phyloP scores from a whole-genome alignment of 2,113 vertebrate genomes.

The Marcusenius ussheri region DNA sequence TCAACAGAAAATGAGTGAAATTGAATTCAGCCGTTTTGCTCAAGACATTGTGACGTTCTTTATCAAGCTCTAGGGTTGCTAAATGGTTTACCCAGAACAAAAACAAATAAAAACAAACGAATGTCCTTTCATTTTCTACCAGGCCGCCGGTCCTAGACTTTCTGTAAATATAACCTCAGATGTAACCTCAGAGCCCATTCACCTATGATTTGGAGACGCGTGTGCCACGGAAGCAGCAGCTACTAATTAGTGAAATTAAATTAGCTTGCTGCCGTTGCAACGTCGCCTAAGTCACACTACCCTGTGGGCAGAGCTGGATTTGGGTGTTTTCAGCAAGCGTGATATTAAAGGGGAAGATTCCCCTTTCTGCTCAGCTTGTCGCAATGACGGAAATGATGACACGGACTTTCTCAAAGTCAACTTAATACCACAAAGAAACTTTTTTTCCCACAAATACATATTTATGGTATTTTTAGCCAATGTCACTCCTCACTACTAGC shows the following conservation, averaged over 20 bases:
- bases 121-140: background rate
- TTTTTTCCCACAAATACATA: background rate
- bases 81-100: background rate
- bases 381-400: background rate
- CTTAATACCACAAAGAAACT: background rate
- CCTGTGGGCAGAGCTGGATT: background rate
- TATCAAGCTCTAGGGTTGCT: background rate
- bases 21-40: background rate
- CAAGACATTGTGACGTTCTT: background rate
- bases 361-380: background rate
- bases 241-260: slow-evolving; percentile 7
- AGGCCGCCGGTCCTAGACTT: background rate
- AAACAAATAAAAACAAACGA: background rate
- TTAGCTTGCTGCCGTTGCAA: background rate
- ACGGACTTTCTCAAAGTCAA: background rate
- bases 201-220: background rate
- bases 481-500: background rate
- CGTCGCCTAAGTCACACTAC: background rate
- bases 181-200: background rate
- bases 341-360: background rate
- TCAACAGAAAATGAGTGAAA: background rate
- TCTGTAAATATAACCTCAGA: background rate
- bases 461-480: background rate
- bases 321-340: background rate
- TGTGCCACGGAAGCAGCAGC: background rate